Conservation (phyloP, 1,140 invertebrate species). For the Sweltsa coloradensis region DNA sequence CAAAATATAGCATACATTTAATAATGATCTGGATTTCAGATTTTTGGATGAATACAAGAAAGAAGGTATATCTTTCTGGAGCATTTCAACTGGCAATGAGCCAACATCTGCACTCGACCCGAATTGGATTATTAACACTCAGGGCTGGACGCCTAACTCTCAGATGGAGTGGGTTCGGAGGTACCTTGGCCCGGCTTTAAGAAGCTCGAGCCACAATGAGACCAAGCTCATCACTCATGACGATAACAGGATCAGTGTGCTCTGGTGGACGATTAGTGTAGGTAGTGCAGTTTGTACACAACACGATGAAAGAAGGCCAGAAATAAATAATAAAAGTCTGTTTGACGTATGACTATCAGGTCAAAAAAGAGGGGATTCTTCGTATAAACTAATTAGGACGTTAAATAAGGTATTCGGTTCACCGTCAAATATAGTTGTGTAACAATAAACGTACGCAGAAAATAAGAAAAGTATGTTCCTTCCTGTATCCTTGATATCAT, state of each 20-base stretch:
- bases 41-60: conserved; percentile 41
- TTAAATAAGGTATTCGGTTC: too few species aligned
- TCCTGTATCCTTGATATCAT: too few species aligned
- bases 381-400: too few species aligned
- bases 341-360: too few species aligned
- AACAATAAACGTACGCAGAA: too few species aligned
- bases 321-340: too few species aligned
- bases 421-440: too few species aligned
- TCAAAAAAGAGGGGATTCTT: too few species aligned
- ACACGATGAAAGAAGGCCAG: too few species aligned
- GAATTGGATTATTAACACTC: conserved; percentile 48
- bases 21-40: conserved; percentile 20
- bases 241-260: conserved; percentile 52
- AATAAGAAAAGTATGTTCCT: too few species aligned
- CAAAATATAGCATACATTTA: too few species aligned
- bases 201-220: conserved; percentile 38
- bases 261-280: conserved; percentile 48
- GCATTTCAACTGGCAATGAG: conserved; percentile 52
- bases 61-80: conserved; percentile 43
- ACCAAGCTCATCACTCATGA: conserved; percentile 55
- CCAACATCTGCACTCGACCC: conserved; percentile 37
- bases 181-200: conserved; percentile 54
- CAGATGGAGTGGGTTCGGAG: conserved; percentile 48
- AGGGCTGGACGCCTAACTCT: conserved; percentile 55
- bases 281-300: too few species aligned